A percentile compares a stretch with the other conserved stretches of the same genome.
Evolutionary conservation across 2,888 invertebrate genomes (phyloP).

Genomic region (Tiliacea aurago): DNA sequence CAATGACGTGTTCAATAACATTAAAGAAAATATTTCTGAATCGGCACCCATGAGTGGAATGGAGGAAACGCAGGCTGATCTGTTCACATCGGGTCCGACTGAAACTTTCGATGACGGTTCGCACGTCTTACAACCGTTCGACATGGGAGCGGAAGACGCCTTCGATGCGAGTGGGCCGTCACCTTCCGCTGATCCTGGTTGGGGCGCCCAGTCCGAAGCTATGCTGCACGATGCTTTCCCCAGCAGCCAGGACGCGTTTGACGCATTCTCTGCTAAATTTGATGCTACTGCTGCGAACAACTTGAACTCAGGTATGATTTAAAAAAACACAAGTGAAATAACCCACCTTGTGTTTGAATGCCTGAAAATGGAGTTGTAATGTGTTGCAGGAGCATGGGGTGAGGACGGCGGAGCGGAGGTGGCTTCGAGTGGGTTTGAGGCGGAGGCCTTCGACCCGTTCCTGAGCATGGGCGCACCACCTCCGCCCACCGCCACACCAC

Average conservation of each 20-base stretch:
- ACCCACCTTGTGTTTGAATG: background rate
- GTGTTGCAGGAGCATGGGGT: constrained; percentile 81
- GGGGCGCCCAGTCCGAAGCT: constrained; percentile 75
- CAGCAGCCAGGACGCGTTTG: constrained; percentile 91
- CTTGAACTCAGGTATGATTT: constrained; percentile 78
- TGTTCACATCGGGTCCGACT: constrained; percentile 65
- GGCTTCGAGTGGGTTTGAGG: constrained; percentile 93
- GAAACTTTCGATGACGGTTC: constrained; percentile 58
- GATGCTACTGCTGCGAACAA: constrained; percentile 91
- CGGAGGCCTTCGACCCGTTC: constrained; percentile 95
- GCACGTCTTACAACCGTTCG: constrained; percentile 40
- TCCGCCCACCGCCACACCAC: constrained; percentile 92
- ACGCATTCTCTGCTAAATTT: constrained; percentile 97
- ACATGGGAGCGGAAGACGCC: constrained; percentile 52
- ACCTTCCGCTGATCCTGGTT: constrained; percentile 72
- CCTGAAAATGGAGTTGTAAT: background rate
- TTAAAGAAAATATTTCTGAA: constrained; percentile 61
- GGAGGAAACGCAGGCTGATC: constrained; percentile 61
- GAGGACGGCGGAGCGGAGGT: constrained; percentile 75
- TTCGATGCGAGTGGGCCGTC: constrained; percentile 60
- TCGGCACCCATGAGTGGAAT: constrained; percentile 43
- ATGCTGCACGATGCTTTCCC: constrained; percentile 80
- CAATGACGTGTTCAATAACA: constrained; percentile 62
- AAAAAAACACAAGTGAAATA: background rate
- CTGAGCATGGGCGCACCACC: constrained; percentile 95